These are phyloP conservation scores for Cephus runcator DNA, from an alignment of 2,888 invertebrate species.

Conservation along the genomic window DNA sequence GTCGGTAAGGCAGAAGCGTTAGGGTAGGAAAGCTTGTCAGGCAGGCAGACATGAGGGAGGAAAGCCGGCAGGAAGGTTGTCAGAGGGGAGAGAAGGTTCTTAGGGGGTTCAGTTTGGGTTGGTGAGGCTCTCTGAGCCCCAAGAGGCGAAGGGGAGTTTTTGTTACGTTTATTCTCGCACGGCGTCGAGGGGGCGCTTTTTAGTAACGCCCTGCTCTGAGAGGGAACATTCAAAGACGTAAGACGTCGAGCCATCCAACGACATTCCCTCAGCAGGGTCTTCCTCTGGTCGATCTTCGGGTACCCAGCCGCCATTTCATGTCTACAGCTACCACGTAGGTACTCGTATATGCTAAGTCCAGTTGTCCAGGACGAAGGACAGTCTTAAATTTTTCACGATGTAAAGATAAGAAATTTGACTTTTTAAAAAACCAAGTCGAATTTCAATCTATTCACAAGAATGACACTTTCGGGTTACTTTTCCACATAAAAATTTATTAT, in stretches of 20 bases:
- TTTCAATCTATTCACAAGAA: neutral
- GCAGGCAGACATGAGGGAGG: neutral
- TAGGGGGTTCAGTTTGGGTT: conserved; percentile 4
- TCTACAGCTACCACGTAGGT: neutral
- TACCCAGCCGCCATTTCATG: neutral
- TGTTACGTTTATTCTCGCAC: conserved; percentile 46
- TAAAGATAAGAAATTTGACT: neutral
- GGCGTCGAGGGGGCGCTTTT: conserved; percentile 53
- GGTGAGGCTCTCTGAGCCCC: conserved; percentile 17
- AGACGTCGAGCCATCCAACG: neutral
- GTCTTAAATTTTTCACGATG: too few species aligned
- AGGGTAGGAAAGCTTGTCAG: neutral
- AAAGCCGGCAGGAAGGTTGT: conserved; percentile 5
- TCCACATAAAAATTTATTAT: neutral
- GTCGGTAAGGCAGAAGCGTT: conserved; percentile 10
- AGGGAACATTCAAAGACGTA: conserved; percentile 8
- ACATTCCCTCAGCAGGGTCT: neutral
- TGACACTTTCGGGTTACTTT: neutral
- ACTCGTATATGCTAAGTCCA: neutral
- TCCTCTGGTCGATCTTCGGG: neutral
- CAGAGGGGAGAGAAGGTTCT: conserved; percentile 17
- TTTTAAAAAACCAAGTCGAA: neutral
- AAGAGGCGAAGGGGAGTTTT: conserved; percentile 42
- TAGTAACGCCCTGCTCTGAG: conserved; percentile 31
- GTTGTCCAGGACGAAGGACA: neutral